Evolutionary conservation across 2,797 vertebrate species (phyloP).

Genomic region (Rallus crepitans): DNA sequence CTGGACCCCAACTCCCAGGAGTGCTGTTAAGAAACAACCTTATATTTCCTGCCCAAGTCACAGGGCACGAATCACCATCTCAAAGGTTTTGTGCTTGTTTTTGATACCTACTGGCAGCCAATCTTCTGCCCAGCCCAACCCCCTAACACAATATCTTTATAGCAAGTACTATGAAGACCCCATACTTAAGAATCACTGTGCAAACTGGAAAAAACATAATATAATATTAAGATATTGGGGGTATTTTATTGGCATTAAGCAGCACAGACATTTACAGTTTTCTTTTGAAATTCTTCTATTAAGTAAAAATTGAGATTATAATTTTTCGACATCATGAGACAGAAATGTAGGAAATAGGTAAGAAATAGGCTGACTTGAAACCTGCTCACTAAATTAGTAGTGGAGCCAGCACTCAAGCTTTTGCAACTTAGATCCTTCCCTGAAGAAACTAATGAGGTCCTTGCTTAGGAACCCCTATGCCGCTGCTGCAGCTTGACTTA

Average conservation of each 20-base stretch:
- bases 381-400: neutral
- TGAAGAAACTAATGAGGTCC: neutral
- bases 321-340: neutral
- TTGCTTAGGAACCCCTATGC: neutral
- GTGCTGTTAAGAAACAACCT: neutral
- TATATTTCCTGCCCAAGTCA: neutral
- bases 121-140: neutral
- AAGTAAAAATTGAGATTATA: neutral
- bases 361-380: slow-evolving; percentile 7
- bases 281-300: neutral
- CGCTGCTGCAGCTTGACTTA: neutral
- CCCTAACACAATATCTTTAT: neutral
- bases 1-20: neutral
- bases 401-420: neutral
- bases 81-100: neutral
- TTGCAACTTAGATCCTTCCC: neutral
- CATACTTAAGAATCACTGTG: neutral
- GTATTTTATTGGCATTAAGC: neutral
- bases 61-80: neutral
- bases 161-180: neutral
- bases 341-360: neutral
- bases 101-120: neutral
- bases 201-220: neutral
- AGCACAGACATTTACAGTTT: neutral
- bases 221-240: neutral